Percentiles rank a stretch among this genome's conserved stretches.
phyloP scores from a whole-genome alignment of 2,888 invertebrate species.

The Ischnura elegans region DNA sequence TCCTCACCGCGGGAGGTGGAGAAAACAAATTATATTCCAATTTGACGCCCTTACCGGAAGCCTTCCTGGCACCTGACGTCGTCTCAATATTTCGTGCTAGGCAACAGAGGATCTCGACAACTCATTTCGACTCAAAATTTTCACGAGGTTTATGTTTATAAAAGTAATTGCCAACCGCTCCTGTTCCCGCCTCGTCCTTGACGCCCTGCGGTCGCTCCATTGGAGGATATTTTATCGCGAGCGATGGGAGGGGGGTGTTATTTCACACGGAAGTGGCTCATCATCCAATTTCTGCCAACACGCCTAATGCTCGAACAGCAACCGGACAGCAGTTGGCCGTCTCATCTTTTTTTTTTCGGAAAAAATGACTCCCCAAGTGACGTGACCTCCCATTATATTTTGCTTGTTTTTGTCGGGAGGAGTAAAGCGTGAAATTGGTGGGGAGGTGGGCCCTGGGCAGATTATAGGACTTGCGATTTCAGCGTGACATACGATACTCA shows the following conservation, averaged over 20 bases:
- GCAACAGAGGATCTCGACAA: background rate
- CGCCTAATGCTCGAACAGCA: background rate
- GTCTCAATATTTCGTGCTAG: background rate
- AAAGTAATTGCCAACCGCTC: background rate
- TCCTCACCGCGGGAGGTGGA: background rate
- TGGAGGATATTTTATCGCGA: background rate
- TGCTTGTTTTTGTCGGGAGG: background rate
- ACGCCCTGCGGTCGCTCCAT: background rate
- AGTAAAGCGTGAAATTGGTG: background rate
- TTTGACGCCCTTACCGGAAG: background rate
- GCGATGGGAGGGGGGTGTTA: background rate
- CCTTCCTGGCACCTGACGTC: background rate
- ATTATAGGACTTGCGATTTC: background rate
- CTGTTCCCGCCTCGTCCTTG: background rate
- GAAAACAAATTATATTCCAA: background rate
- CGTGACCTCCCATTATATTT: background rate
- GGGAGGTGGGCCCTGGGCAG: background rate
- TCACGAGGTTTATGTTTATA: background rate
- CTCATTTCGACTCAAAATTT: background rate
- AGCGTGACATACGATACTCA: background rate
- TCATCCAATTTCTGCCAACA: constrained; percentile 10
- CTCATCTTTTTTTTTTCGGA: background rate
- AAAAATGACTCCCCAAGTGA: background rate
- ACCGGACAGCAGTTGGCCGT: background rate
- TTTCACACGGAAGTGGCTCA: background rate